Percentiles rank a stretch among this genome's conserved stretches.
Evolutionary conservation across 1,140 invertebrate genomes (phyloP).

Genomic region (Drosophila truncata): DNA sequence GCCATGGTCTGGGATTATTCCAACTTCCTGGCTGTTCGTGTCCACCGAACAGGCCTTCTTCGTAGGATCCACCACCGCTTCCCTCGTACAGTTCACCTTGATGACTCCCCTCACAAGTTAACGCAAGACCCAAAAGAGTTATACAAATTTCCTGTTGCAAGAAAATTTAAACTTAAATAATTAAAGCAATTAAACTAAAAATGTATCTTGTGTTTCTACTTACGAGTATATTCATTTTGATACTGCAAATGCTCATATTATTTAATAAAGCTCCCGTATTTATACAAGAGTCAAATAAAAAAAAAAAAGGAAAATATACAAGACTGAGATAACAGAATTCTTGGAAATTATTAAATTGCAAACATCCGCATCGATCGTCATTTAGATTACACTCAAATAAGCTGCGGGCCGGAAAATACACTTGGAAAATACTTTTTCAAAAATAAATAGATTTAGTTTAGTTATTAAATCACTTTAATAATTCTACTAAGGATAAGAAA

Average conservation of each 20-base stretch:
- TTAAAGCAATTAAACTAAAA: conserved; percentile 16
- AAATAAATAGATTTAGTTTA: neutral
- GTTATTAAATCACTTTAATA: neutral
- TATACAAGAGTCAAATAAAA: neutral
- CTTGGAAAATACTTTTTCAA: neutral
- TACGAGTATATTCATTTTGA: neutral
- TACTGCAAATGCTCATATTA: neutral
- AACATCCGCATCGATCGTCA: neutral
- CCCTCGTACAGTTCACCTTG: conserved; percentile 1
- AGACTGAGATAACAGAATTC: neutral
- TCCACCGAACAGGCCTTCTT: neutral
- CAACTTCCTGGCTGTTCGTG: neutral
- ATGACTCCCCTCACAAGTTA: neutral
- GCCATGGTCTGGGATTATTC: neutral
- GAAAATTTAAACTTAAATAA: neutral
- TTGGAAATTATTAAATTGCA: neutral
- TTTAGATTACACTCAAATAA: neutral
- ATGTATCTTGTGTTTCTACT: neutral
- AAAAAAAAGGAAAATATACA: neutral
- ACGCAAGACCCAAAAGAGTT: conserved; percentile 11
- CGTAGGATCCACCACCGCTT: conserved; percentile 5
- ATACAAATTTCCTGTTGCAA: conserved; percentile 1
- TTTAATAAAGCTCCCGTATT: neutral
- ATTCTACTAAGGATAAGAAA: neutral
- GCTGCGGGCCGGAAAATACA: neutral